phyloP scores from a whole-genome alignment of 2,888 invertebrate genomes.

The Drosophila koepferae region DNA sequence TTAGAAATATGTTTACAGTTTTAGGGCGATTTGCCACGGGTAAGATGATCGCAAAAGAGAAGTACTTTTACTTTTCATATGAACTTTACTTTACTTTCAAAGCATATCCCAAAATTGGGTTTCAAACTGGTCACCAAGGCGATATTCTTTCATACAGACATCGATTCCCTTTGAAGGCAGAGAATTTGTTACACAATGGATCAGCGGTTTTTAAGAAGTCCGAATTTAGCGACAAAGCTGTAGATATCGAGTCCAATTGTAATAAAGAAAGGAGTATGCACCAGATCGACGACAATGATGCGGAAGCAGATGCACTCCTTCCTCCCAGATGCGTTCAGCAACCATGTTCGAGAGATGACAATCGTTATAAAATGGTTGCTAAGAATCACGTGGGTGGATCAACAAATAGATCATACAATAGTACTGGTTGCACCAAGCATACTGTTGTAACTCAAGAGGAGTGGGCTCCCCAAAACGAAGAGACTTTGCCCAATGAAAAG shows the following conservation, averaged over 20 bases:
- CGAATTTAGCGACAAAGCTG: neutral
- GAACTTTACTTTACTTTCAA: neutral
- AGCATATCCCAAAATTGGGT: slow-evolving; percentile 37
- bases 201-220: slow-evolving; percentile 2
- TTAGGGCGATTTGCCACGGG: slow-evolving; percentile 46
- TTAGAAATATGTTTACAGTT: slow-evolving; percentile 40
- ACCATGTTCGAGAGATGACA: slow-evolving; percentile 16
- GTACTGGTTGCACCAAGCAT: too few relatives aligned
- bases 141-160: neutral
- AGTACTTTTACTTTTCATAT: too few relatives aligned
- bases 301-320: slow-evolving; percentile 26
- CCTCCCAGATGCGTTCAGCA: slow-evolving; percentile 15
- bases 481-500: neutral
- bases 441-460: neutral
- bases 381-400: slow-evolving; percentile 17
- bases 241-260: neutral
- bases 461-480: neutral
- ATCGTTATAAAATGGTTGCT: slow-evolving; percentile 9
- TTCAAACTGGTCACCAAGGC: slow-evolving; percentile 1
- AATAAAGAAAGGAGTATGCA: neutral
- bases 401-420: neutral
- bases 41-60: slow-evolving; percentile 25
- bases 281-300: slow-evolving; percentile 15
- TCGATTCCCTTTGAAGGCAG: neutral
- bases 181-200: slow-evolving; percentile 18